Base-by-base conservation (phyloP, 2,888 invertebrate genomes). In the Kryphioiulus occultus region DNA sequence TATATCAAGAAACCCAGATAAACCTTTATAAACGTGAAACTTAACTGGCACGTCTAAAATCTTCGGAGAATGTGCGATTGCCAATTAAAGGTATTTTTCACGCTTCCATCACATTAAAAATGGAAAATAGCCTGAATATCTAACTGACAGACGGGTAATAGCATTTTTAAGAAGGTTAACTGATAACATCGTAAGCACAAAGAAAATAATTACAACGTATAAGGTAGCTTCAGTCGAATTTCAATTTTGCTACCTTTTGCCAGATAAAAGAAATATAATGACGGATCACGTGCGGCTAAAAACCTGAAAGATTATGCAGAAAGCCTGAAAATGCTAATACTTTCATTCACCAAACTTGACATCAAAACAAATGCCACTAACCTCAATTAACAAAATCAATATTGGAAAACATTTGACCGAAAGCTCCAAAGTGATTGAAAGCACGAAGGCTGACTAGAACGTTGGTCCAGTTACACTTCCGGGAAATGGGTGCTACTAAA, bases 71-170 rank as follows among this genome's bases (percentile, higher is more conserved):
- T 15, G 15, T 9, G 5, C 30, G 26, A 78, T 26, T 26, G 78
- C 26, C 78, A 78, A 78, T 78, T 78, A 78, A 26, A 78, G 78
- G 78, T 30, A 78, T 78, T 78, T 78, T 78, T 26, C 78, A 26
- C 78, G 22, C 22, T 78, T 78, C 9, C 78, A 30, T 26, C 78
- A 78, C 12, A 78, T 78, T 78, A 78, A 30, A 59, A 78, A 78
- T 78, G 78, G 22, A 26, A 78, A 22, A 22, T 78, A 78, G 78
- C 78, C 78, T 68, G 12, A 26, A 68, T 68, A 22, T 59, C 22
- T 78, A 26, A 78, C 78, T 78, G 78, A 78, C 78, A 78, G 78
- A 78, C 78, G 78, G 78, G 3, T 26, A 78, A 78, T 15, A 5
- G 78, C 2, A 30, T 26, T 78, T 78, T 78, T 2, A 78, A 26